Evolutionary conservation across 2,113 vertebrate species (phyloP).

Genomic region (Clarias batrachus): DNA sequence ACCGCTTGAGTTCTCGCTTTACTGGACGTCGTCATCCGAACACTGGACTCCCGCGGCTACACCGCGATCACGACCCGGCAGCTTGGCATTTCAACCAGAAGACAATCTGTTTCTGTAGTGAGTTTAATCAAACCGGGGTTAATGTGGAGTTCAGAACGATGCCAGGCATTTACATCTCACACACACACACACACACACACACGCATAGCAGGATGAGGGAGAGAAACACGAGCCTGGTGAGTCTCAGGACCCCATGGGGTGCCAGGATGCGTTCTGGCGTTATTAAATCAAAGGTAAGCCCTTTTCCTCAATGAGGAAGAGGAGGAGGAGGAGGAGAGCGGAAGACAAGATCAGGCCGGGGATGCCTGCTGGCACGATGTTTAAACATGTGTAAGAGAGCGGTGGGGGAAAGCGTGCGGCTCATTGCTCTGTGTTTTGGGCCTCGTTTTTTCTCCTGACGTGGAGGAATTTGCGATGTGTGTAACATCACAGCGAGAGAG

Average conservation of each 20-base stretch:
- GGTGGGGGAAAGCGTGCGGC: slow-evolving; percentile 15
- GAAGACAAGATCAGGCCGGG: slow-evolving; percentile 72
- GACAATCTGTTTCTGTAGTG: background rate
- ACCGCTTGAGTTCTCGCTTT: too few relatives aligned
- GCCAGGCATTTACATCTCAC: background rate
- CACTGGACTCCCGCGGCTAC: background rate
- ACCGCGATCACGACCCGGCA: background rate
- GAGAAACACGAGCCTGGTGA: slow-evolving; percentile 43
- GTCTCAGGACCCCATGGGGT: slow-evolving; percentile 61
- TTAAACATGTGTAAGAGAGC: slow-evolving; percentile 69
- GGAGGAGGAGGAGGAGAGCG: slow-evolving; percentile 66
- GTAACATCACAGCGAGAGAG: slow-evolving; percentile 61
- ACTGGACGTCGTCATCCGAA: background rate
- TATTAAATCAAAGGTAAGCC: slow-evolving; percentile 72
- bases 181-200: too few relatives aligned
- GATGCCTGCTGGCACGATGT: slow-evolving; percentile 70
- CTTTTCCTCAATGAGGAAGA: slow-evolving; percentile 55
- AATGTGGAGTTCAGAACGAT: background rate
- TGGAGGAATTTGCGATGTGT: slow-evolving; percentile 72
- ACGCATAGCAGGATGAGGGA: slow-evolving; percentile 11
- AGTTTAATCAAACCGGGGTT: background rate
- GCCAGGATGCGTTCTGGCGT: slow-evolving; percentile 66
- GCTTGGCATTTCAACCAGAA: background rate
- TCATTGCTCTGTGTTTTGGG: slow-evolving; percentile 44
- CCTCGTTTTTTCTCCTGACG: slow-evolving; percentile 76